Evolutionary conservation across 2,888 invertebrate species (phyloP).

Genomic region (Drosophila melanosoma): DNA sequence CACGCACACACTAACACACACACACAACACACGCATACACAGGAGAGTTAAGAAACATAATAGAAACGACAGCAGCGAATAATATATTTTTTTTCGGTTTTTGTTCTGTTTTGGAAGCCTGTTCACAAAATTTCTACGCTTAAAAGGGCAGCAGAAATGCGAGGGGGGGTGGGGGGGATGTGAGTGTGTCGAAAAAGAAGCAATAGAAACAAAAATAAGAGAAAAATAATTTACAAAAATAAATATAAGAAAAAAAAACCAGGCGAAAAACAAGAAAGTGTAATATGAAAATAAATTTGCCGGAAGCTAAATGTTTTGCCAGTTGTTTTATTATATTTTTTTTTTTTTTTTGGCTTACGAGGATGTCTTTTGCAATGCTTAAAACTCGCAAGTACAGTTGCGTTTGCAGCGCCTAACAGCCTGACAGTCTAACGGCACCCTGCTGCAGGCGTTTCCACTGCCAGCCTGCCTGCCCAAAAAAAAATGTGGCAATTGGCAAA

Average conservation of each 20-base stretch:
- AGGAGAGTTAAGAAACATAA: constrained; percentile 62
- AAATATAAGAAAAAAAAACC: constrained; percentile 12
- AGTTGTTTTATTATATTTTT: background rate
- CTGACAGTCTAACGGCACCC: constrained; percentile 36
- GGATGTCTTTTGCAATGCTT: constrained; percentile 19
- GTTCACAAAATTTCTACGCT: constrained; percentile 59
- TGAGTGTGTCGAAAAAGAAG: constrained; percentile 48
- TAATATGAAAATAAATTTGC: constrained; percentile 73
- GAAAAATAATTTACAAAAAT: constrained; percentile 13
- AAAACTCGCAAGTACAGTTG: constrained; percentile 50
- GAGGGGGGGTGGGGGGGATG: background rate
- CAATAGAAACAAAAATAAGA: constrained; percentile 13
- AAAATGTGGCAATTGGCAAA: constrained; percentile 7
- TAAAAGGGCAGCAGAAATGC: constrained; percentile 43
- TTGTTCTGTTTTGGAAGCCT: constrained; percentile 37
- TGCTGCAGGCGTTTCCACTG: constrained; percentile 15
- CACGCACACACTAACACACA: constrained; percentile 1
- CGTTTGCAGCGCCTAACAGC: constrained; percentile 32
- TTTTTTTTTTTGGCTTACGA: constrained; percentile 17
- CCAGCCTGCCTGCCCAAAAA: constrained; percentile 11
- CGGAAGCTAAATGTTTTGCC: constrained; percentile 76
- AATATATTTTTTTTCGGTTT: constrained; percentile 23
- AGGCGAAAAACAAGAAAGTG: constrained; percentile 52
- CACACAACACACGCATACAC: constrained; percentile 28
- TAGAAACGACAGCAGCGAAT: constrained; percentile 70